phyloP scores from a whole-genome alignment of 2,888 invertebrate species.

The Euspilapteryx auroguttella region DNA sequence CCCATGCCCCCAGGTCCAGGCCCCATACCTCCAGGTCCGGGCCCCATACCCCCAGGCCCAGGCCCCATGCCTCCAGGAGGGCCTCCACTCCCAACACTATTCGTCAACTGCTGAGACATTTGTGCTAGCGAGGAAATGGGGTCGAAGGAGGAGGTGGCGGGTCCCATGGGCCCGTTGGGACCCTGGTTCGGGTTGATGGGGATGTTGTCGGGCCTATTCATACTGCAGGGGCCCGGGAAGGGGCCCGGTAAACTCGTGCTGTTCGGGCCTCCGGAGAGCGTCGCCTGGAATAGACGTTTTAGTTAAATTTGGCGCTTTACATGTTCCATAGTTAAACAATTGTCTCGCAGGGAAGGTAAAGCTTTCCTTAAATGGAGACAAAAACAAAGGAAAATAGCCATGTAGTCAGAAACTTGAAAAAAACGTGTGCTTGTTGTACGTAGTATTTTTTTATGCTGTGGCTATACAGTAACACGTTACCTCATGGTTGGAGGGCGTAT shows the following conservation, averaged over 20 bases:
- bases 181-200: constrained; percentile 54
- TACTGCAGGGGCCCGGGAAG: constrained; percentile 52
- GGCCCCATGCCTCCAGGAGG: constrained; percentile 24
- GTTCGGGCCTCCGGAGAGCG: constrained; percentile 48
- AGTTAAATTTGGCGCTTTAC: neutral
- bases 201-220: constrained; percentile 48
- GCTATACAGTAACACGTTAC: no score
- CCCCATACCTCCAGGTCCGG: constrained; percentile 30
- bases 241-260: constrained; percentile 53
- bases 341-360: no score
- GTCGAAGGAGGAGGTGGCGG: constrained; percentile 71
- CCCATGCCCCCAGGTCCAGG: constrained; percentile 40
- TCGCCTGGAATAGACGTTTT: constrained; percentile 21
- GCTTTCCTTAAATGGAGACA: no score
- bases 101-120: constrained; percentile 91
- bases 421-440: no score
- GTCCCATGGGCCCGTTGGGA: constrained; percentile 60
- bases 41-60: neutral
- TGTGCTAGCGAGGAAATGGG: constrained; percentile 92
- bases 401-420: no score
- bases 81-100: constrained; percentile 58
- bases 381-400: no score
- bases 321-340: no score
- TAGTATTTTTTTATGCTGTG: no score
- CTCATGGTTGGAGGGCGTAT: no score